phyloP scores from a whole-genome alignment of 1,140 invertebrate species.

The Drosophila nebulosa region DNA sequence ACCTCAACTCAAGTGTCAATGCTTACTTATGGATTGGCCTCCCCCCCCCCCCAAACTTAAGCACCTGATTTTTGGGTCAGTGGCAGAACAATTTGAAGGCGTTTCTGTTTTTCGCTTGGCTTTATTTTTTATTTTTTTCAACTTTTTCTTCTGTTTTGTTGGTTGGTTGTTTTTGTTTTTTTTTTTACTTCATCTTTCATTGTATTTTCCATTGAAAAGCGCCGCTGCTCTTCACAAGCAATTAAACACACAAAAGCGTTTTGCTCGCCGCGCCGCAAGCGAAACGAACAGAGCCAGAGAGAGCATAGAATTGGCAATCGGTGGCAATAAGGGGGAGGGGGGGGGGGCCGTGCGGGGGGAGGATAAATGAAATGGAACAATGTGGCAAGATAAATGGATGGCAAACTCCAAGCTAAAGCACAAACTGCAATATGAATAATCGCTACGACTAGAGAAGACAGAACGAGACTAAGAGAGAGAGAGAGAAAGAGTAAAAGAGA shows the following conservation, averaged over 20 bases:
- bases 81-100: not conserved
- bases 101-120: not conserved
- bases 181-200: slow-evolving; percentile 21
- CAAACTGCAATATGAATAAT: slow-evolving; percentile 75
- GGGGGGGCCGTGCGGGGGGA: not conserved
- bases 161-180: slow-evolving; percentile 19
- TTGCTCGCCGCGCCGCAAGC: slow-evolving; percentile 65
- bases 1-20: slow-evolving; percentile 19
- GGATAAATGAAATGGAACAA: slow-evolving; percentile 35
- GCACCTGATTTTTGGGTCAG: not conserved
- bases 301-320: too few relatives aligned
- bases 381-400: slow-evolving; percentile 76
- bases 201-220: slow-evolving; percentile 73
- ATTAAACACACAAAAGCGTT: slow-evolving; percentile 79
- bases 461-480: too few relatives aligned
- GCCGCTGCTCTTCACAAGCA: slow-evolving; percentile 68
- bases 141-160: not conserved
- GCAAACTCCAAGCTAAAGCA: slow-evolving; percentile 51
- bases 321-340: not conserved
- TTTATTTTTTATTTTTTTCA: not conserved
- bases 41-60: not conserved
- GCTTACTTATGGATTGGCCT: not conserved
- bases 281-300: slow-evolving; percentile 40
- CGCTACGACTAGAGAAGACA: slow-evolving; percentile 15
- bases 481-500: too few relatives aligned